phyloP scores from a whole-genome alignment of 2,113 vertebrate genomes.

The Neodontobutis hainanensis region DNA sequence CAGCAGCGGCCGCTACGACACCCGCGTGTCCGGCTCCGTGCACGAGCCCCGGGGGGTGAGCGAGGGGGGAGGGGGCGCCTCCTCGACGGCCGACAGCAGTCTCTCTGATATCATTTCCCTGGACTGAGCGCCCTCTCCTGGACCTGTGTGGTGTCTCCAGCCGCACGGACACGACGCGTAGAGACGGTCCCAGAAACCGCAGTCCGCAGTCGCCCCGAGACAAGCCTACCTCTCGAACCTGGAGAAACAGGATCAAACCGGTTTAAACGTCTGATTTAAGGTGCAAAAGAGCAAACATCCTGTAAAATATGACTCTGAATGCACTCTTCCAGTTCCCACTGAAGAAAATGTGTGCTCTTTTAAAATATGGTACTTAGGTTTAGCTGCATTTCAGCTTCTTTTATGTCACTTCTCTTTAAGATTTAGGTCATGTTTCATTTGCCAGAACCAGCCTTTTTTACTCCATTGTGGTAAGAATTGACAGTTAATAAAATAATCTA shows the following conservation, averaged over 20 bases:
- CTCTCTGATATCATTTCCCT: conserved; percentile 92
- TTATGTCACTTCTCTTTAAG: too few relatives aligned
- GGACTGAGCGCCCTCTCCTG: conserved; percentile 76
- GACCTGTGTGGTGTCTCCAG: conserved; percentile 19
- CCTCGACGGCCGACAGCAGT: conserved; percentile 53
- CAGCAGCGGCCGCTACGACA: conserved; percentile 80
- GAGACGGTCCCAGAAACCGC: neutral
- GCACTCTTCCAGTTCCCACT: conserved; percentile 3
- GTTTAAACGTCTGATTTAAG: too few relatives aligned
- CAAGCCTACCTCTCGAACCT: conserved; percentile 9
- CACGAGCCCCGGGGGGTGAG: conserved; percentile 85
- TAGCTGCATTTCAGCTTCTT: too few relatives aligned
- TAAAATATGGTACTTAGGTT: too few relatives aligned
- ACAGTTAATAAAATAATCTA: too few relatives aligned
- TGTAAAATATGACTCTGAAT: neutral
- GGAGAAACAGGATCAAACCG: neutral
- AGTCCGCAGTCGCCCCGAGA: neutral
- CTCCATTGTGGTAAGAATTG: too few relatives aligned
- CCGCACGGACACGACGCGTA: neutral
- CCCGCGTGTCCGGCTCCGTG: conserved; percentile 78
- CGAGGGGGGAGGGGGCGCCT: conserved; percentile 59
- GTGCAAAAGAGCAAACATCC: too few relatives aligned
- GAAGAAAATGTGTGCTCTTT: neutral
- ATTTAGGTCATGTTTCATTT: too few relatives aligned
- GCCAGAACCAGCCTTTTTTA: too few relatives aligned